Evolutionary conservation across 2,888 invertebrate genomes (phyloP).

Genomic region (Trachelus iudaicus): DNA sequence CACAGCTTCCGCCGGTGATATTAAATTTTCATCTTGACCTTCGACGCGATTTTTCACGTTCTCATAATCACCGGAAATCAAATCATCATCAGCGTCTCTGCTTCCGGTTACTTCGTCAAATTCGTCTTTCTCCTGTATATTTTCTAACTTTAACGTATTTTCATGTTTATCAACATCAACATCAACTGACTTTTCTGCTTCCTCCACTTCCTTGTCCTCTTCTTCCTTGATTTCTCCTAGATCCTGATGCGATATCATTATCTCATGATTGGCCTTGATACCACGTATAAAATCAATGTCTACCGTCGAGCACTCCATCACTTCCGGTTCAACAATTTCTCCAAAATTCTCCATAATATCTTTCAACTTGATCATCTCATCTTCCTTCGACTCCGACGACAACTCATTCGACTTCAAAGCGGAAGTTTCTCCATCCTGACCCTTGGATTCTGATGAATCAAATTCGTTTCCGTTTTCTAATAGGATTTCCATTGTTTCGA

Average conservation of each 20-base stretch:
- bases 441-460: slow-evolving; percentile 8
- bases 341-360: slow-evolving; percentile 37
- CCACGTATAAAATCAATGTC: slow-evolving; percentile 38
- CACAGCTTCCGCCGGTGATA: slow-evolving; percentile 23
- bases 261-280: slow-evolving; percentile 35
- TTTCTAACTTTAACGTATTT: slow-evolving; percentile 28
- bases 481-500: slow-evolving; percentile 24
- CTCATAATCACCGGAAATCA: not conserved
- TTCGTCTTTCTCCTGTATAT: slow-evolving; percentile 37
- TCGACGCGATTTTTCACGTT: slow-evolving; percentile 13
- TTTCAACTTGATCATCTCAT: not conserved
- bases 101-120: slow-evolving; percentile 3
- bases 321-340: slow-evolving; percentile 36
- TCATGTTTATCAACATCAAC: slow-evolving; percentile 16
- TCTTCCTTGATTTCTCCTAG: slow-evolving; percentile 56
- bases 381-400: slow-evolving; percentile 1
- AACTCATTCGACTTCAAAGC: not conserved
- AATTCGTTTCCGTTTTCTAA: slow-evolving; percentile 23
- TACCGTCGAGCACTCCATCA: slow-evolving; percentile 7
- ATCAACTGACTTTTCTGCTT: slow-evolving; percentile 3
- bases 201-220: slow-evolving; percentile 32
- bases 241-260: slow-evolving; percentile 43
- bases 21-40: slow-evolving; percentile 15
- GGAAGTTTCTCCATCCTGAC: not conserved
- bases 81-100: slow-evolving; percentile 2